Conservation (phyloP, 2,797 vertebrate genomes). For the Apogon hyalosoma region DNA sequence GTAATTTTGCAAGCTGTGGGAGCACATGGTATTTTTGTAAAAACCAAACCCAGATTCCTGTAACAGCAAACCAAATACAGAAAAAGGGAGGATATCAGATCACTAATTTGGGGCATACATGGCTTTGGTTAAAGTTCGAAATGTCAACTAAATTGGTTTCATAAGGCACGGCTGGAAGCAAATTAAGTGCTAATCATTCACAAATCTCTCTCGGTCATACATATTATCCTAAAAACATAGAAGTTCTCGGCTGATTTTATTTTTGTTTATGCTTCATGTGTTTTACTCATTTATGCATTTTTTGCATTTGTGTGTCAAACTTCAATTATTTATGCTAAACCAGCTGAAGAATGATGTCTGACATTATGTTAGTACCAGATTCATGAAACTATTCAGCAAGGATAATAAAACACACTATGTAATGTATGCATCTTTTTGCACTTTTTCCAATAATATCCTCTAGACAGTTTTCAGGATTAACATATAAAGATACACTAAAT, state of each 20-base stretch:
- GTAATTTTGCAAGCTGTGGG: conserved; percentile 55
- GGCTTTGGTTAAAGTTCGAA: conserved; percentile 80
- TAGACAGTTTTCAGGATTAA: not conserved
- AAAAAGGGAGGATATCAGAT: conserved; percentile 39
- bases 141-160: conserved; percentile 80
- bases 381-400: not conserved
- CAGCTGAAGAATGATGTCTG: not conserved
- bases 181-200: conserved; percentile 77
- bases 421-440: not conserved
- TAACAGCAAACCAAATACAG: conserved; percentile 44
- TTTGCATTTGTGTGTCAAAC: not conserved
- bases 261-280: conserved; percentile 9
- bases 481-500: too few species aligned
- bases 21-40: conserved; percentile 48
- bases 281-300: not conserved
- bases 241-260: conserved; percentile 14
- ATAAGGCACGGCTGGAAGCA: conserved; percentile 72
- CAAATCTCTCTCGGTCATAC: conserved; percentile 65
- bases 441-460: not conserved
- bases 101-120: conserved; percentile 60
- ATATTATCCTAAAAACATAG: conserved; percentile 39
- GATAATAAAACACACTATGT: not conserved
- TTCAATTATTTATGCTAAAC: not conserved
- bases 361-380: not conserved
- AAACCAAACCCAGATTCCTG: conserved; percentile 67